Conservation (phyloP, 1,140 invertebrate genomes). For the Papilio polyxenes region DNA sequence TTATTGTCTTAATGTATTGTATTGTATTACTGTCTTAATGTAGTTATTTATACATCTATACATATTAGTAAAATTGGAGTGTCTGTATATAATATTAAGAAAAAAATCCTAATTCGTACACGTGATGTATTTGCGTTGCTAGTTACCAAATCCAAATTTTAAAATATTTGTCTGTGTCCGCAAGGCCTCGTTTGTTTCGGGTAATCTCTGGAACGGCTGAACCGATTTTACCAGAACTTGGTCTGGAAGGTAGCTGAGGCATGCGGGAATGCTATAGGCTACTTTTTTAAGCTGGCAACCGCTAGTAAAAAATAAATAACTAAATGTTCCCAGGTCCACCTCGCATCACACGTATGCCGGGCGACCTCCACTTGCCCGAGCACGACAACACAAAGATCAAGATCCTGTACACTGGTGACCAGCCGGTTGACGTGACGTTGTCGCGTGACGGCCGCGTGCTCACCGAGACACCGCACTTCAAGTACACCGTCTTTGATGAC, state of each 20-base stretch:
- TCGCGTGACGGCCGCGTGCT: constrained; percentile 90
- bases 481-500: constrained; percentile 97
- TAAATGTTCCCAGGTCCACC: constrained; percentile 88
- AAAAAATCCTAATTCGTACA: no score
- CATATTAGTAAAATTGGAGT: no score
- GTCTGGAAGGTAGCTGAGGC: no score
- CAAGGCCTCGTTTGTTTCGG: no score
- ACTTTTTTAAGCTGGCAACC: constrained; percentile 25
- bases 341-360: constrained; percentile 95
- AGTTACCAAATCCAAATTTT: no score
- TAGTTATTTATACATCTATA: no score
- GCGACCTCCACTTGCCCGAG: constrained; percentile 93
- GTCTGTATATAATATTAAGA: no score
- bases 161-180: no score
- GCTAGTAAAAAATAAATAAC: background rate
- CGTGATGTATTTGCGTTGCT: no score
- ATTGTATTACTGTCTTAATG: background rate
- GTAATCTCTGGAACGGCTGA: no score
- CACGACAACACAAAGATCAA: constrained; percentile 98
- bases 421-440: constrained; percentile 93
- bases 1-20: background rate
- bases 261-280: background rate
- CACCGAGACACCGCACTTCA: constrained; percentile 89
- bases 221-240: no score
- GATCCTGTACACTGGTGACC: constrained; percentile 94